Evolutionary conservation across 2,797 vertebrate species (phyloP).

Genomic region (Sebastes diaconus): DNA sequence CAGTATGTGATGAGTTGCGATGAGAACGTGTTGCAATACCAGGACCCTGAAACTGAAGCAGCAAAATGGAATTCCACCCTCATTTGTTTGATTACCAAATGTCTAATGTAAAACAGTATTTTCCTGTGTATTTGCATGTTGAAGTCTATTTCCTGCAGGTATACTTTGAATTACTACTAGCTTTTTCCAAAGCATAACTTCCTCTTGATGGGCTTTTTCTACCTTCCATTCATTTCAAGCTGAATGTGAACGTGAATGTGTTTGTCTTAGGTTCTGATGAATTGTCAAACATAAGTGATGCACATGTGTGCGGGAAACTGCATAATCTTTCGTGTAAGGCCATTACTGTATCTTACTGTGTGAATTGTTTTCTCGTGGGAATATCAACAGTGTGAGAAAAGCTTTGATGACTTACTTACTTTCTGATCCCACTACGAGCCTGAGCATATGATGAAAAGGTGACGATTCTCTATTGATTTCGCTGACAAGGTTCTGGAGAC

Average conservation of each 20-base stretch:
- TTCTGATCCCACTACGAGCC: slow-evolving; percentile 26
- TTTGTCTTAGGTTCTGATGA: neutral
- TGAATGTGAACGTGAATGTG: neutral
- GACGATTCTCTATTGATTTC: neutral
- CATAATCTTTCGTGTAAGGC: neutral
- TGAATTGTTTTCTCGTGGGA: slow-evolving; percentile 23
- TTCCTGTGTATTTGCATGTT: neutral
- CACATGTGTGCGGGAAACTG: neutral
- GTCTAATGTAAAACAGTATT: neutral
- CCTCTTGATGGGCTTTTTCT: neutral
- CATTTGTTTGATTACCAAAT: neutral
- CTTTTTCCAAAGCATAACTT: neutral
- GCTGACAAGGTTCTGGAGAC: slow-evolving; percentile 22
- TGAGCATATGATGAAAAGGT: neutral
- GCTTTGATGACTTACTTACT: slow-evolving; percentile 12
- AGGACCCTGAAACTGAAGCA: neutral
- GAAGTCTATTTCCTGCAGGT: neutral
- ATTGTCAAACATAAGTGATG: neutral
- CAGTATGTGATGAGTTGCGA: neutral
- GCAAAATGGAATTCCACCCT: neutral
- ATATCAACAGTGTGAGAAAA: slow-evolving; percentile 27
- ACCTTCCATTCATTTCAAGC: neutral
- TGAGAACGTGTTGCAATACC: neutral
- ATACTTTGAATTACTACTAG: neutral
- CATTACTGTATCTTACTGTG: neutral